Base-by-base conservation (phyloP, 2,888 invertebrate genomes). In the Tortricodes alternella region DNA sequence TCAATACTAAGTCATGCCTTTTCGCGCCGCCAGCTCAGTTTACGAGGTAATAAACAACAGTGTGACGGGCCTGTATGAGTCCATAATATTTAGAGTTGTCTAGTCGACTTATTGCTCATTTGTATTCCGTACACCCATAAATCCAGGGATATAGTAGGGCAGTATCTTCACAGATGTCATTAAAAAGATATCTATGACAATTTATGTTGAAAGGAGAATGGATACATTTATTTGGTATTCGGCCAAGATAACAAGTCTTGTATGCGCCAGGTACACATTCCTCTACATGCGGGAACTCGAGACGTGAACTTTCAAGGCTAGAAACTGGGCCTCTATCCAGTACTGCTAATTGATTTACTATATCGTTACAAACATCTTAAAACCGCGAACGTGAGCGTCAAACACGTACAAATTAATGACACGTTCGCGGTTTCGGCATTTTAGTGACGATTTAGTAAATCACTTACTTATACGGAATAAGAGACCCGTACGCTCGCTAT, bases 1-100 rank as follows among this genome's bases (percentile, higher is more conserved):
- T 79, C 83, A 83, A 83, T 83, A 80, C 77, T 74, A 76, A 86
- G 74, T 86, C 83, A 85, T 86, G 77, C 77, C 70, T 74, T 78
- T 80, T 78, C 80, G 73, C 76, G 75, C 79, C 84, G 80, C 83
- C 80, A 82, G 83, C 75, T 73, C 68, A 71, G 66, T 88, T 89
- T 87, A 87, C 79, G 83, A 80, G 71, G 81, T 70, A 69, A 81
- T 88, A 89, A 87, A 89, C 72, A 73, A 79, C 73, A 64, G 71
- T 66, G 70, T 68, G 78, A 76, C 79, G 74, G 77, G 79, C 71
- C 72, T 35, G 46, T 80, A 78, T 76, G 75, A 81, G 80, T 78
- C 71, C 74, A 74, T 78, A 76, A 84, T 80, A 83, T 83, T 83
- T 80, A 82, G 72, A 74, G 74, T 74, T 78, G 78, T 72, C 67